These are phyloP conservation scores for Acronicta aceris DNA, from an alignment of 2,888 invertebrate species.

Conservation along the genomic window DNA sequence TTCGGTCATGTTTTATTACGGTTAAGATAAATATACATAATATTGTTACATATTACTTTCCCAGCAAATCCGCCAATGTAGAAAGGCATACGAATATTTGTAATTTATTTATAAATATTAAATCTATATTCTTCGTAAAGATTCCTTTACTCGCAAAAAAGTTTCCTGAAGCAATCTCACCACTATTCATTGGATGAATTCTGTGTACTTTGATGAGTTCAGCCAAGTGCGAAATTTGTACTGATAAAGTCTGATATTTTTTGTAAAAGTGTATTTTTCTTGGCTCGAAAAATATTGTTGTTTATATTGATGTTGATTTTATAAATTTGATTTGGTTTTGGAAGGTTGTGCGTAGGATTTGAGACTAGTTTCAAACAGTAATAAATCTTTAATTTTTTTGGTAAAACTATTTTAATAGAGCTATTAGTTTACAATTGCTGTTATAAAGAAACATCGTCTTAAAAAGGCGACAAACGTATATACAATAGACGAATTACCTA, in stretches of 20 bases:
- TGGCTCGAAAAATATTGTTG: constrained; percentile 25
- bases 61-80: too few relatives aligned
- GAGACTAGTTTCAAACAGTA: neutral
- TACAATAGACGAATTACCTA: too few relatives aligned
- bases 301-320: constrained; percentile 32
- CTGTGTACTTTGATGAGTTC: constrained; percentile 24
- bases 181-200: constrained; percentile 50
- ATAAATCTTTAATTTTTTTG: too few relatives aligned
- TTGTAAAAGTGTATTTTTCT: constrained; percentile 21
- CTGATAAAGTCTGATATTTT: constrained; percentile 42
- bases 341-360: neutral
- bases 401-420: neutral
- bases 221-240: constrained; percentile 51
- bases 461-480: too few relatives aligned
- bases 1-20: too few relatives aligned
- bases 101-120: too few relatives aligned
- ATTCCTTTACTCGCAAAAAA: constrained; percentile 9
- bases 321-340: constrained; percentile 33
- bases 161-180: constrained; percentile 34
- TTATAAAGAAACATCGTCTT: too few relatives aligned
- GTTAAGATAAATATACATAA: too few relatives aligned
- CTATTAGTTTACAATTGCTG: too few relatives aligned
- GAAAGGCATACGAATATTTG: too few relatives aligned
- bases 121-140: too few relatives aligned
- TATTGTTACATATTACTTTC: too few relatives aligned